A percentile compares a stretch with the other conserved stretches of the same genome.
These are phyloP conservation scores for Drosophila affinis DNA, from an alignment of 2,888 invertebrate species.

Conservation along the genomic window DNA sequence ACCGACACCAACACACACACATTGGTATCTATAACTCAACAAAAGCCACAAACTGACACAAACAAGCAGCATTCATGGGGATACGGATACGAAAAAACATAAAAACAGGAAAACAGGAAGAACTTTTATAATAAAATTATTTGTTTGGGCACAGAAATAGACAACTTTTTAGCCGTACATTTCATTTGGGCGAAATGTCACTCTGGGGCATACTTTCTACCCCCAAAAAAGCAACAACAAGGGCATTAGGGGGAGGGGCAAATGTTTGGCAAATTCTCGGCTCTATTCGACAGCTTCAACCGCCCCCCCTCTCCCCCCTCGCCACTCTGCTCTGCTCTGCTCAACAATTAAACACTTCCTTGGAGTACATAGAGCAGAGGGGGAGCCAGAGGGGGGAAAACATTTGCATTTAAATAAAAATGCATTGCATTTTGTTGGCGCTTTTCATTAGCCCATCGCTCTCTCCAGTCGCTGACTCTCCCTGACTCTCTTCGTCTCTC, in stretches of 20 bases:
- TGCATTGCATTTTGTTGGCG: slow-evolving; percentile 66
- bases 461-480: neutral
- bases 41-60: slow-evolving; percentile 41
- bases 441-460: slow-evolving; percentile 67
- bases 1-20: neutral
- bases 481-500: too few species aligned
- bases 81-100: neutral
- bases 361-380: neutral
- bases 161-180: slow-evolving; percentile 74
- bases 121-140: slow-evolving; percentile 76
- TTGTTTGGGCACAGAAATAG: slow-evolving; percentile 69
- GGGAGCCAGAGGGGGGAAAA: slow-evolving; percentile 24
- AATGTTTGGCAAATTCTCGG: slow-evolving; percentile 60
- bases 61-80: slow-evolving; percentile 39
- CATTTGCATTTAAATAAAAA: slow-evolving; percentile 73
- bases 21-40: slow-evolving; percentile 41
- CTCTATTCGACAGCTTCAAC: neutral
- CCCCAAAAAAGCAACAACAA: slow-evolving; percentile 28
- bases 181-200: slow-evolving; percentile 75
- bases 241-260: slow-evolving; percentile 23
- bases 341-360: slow-evolving; percentile 63
- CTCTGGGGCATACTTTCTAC: slow-evolving; percentile 67
- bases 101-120: slow-evolving; percentile 22
- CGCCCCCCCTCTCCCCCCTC: too few species aligned
- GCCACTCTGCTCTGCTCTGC: neutral